These are phyloP conservation scores for Drosophila insularis DNA, from an alignment of 1,140 invertebrate species.

Conservation along the genomic window DNA sequence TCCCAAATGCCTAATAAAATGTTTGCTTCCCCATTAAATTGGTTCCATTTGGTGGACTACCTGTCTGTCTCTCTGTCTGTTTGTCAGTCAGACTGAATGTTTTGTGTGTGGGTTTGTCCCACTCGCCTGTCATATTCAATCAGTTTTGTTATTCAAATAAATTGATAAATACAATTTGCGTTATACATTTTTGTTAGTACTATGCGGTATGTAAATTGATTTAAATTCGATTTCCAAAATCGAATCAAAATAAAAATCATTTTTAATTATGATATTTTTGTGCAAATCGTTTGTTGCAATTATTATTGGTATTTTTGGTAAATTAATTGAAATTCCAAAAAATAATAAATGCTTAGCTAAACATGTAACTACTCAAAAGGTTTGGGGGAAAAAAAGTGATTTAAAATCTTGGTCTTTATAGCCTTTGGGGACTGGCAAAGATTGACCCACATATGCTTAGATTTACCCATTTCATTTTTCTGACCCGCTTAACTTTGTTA, in stretches of 20 bases:
- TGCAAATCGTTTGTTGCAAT: not conserved
- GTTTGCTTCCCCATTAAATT: slow-evolving; percentile 46
- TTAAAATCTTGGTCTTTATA: not conserved
- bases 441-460: slow-evolving; percentile 2
- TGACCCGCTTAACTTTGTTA: not conserved
- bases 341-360: not conserved
- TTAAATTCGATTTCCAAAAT: slow-evolving; percentile 44
- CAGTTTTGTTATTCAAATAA: slow-evolving; percentile 73
- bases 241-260: slow-evolving; percentile 14
- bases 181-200: slow-evolving; percentile 48
- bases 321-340: slow-evolving; percentile 1
- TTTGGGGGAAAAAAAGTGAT: not conserved
- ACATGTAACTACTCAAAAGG: not conserved
- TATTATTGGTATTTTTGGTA: not conserved
- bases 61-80: not conserved
- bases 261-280: not conserved
- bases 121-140: slow-evolving; percentile 61
- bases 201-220: slow-evolving; percentile 37
- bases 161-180: slow-evolving; percentile 65
- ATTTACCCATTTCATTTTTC: not conserved
- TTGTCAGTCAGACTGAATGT: not conserved
- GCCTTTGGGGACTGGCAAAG: not conserved
- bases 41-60: slow-evolving; percentile 1
- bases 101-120: not conserved
- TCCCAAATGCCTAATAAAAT: slow-evolving; percentile 70